Percentiles rank a stretch among this genome's conserved stretches.
phyloP scores from a whole-genome alignment of 2,888 invertebrate species.

The Sarcophaga variegata region DNA sequence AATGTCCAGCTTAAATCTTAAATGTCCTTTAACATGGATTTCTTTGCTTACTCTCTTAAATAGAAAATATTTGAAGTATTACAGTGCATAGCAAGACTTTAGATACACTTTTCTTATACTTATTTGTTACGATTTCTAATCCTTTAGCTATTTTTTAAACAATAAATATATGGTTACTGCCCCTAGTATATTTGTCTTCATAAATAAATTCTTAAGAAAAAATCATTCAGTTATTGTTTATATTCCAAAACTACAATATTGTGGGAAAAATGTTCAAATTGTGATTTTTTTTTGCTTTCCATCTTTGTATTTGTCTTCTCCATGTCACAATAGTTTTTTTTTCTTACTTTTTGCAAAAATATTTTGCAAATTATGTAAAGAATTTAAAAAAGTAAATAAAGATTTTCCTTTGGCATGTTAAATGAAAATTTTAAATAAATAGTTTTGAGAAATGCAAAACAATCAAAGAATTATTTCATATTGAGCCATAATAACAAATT shows the following conservation, averaged over 20 bases:
- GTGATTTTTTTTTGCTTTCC: neutral
- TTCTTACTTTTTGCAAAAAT: neutral
- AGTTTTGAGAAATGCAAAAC: conserved; percentile 21
- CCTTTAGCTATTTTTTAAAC: no score
- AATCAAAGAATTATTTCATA: conserved; percentile 18
- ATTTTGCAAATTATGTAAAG: conserved; percentile 39
- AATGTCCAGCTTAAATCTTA: conserved; percentile 65
- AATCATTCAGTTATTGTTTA: no score
- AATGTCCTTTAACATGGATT: conserved; percentile 44
- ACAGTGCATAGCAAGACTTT: neutral
- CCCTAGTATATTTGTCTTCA: neutral
- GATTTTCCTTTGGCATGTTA: conserved; percentile 33
- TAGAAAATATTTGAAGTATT: neutral
- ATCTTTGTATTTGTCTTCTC: neutral
- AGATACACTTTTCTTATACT: neutral
- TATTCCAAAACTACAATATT: neutral
- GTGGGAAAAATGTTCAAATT: neutral
- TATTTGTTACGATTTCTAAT: neutral
- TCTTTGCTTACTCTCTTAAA: neutral
- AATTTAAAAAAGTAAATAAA: conserved; percentile 54
- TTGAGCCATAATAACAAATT: neutral
- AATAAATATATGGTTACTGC: neutral
- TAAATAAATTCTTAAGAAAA: neutral
- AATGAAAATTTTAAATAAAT: conserved; percentile 43
- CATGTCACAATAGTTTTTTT: conserved; percentile 1